Percentiles rank a stretch among this genome's conserved stretches.
Evolutionary conservation across 2,113 vertebrate genomes (phyloP).

Genomic region (Brachyhypopomus gauderio): DNA sequence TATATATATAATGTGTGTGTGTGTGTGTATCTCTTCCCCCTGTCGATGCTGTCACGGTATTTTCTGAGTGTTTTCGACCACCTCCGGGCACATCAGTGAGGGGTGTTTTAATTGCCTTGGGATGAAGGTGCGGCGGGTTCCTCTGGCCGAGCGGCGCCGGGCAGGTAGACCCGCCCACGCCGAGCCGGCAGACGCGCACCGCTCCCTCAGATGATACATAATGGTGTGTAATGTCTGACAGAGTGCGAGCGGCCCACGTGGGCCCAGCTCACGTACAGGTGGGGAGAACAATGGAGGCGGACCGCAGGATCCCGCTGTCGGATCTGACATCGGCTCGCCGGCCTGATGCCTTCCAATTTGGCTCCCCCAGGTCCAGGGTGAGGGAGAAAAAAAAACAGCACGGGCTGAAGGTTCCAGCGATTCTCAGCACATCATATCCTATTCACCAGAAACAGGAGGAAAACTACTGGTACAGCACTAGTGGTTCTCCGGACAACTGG

Average conservation of each 20-base stretch:
- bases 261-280: conserved; percentile 46
- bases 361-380: background rate
- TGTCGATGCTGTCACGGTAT: background rate
- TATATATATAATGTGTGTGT: background rate
- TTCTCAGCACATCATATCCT: background rate
- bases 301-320: conserved; percentile 9
- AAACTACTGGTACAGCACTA: background rate
- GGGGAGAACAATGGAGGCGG: conserved; percentile 30
- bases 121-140: conserved; percentile 44
- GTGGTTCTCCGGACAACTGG: background rate
- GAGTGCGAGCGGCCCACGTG: conserved; percentile 26
- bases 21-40: conserved; percentile 7
- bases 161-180: conserved; percentile 2
- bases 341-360: background rate
- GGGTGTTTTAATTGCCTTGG: conserved; percentile 43
- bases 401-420: background rate
- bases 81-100: conserved; percentile 53
- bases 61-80: conserved; percentile 47
- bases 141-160: conserved; percentile 50
- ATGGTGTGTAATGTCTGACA: conserved; percentile 42
- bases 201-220: conserved; percentile 47
- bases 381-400: background rate
- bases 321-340: conserved; percentile 2
- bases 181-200: background rate
- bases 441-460: background rate